phyloP scores from a whole-genome alignment of 2,797 vertebrate species.

The Hypotaenidia philippensis region DNA sequence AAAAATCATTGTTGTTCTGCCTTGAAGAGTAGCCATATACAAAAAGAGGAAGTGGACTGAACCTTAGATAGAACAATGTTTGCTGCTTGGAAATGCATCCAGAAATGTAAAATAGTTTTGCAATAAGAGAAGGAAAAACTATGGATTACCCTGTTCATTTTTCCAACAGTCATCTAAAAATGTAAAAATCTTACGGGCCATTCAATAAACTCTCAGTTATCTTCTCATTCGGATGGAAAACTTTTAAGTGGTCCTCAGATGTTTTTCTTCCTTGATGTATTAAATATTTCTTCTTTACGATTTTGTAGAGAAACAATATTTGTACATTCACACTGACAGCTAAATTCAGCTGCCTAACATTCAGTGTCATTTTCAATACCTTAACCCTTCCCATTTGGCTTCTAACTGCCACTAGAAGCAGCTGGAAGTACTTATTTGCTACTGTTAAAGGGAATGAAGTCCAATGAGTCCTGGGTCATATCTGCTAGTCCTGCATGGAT shows the following conservation, averaged over 20 bases:
- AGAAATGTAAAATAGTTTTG: background rate
- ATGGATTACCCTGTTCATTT: background rate
- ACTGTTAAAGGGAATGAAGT: background rate
- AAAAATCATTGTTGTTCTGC: background rate
- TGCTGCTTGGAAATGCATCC: background rate
- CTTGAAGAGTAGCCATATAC: background rate
- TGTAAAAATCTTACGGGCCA: accelerated
- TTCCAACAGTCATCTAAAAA: background rate
- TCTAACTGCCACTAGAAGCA: background rate
- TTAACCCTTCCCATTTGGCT: background rate
- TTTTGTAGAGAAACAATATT: background rate
- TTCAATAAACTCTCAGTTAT: background rate
- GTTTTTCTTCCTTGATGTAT: background rate
- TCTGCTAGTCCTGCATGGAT: background rate
- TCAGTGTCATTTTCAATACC: background rate
- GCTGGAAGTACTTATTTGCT: too few relatives aligned
- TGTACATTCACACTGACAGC: background rate
- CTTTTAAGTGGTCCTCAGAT: background rate
- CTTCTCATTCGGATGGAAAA: background rate
- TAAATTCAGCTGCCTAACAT: background rate
- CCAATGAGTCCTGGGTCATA: background rate
- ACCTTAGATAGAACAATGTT: background rate
- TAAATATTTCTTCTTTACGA: background rate
- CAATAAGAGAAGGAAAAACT: background rate
- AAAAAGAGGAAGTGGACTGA: background rate